These are phyloP conservation scores for Capreolus pygargus DNA, from an alignment of 2,113 vertebrate species.

Conservation along the genomic window DNA sequence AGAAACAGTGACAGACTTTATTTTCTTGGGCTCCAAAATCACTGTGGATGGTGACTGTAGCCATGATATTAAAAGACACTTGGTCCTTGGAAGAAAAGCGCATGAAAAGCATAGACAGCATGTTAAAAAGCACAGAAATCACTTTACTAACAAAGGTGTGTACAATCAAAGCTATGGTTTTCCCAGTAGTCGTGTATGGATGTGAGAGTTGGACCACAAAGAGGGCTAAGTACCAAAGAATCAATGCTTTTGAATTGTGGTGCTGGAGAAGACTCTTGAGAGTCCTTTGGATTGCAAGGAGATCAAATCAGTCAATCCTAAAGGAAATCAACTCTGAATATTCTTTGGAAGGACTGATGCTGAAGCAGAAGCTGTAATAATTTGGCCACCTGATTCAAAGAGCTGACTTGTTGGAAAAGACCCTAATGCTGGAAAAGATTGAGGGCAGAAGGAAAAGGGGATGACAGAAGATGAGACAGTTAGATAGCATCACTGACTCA, in stretches of 20 bases:
- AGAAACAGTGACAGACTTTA: not conserved
- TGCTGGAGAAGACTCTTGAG: not conserved
- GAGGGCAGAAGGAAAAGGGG: not conserved
- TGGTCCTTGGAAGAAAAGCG: not conserved
- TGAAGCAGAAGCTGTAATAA: not conserved
- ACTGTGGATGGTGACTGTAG: not conserved
- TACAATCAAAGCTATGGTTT: not conserved
- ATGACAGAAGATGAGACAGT: not conserved
- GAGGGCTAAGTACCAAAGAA: not conserved
- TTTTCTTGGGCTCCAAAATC: not conserved
- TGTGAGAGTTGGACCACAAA: not conserved
- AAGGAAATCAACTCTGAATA: not conserved
- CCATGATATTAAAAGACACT: not conserved
- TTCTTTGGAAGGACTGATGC: not conserved
- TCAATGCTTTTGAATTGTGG: not conserved
- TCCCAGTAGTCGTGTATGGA: not conserved
- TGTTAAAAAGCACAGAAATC: not conserved
- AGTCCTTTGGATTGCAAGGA: not conserved
- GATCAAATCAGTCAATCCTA: not conserved
- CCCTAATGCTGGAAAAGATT: not conserved
- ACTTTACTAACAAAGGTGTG: not conserved
- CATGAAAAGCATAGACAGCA: not conserved
- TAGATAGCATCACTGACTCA: not conserved
- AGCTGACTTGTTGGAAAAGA: not conserved
- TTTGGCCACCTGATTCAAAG: not conserved